Conservation (phyloP, 37 sponge, comb jelly and placozoan genomes). For the Crambe crambe region DNA sequence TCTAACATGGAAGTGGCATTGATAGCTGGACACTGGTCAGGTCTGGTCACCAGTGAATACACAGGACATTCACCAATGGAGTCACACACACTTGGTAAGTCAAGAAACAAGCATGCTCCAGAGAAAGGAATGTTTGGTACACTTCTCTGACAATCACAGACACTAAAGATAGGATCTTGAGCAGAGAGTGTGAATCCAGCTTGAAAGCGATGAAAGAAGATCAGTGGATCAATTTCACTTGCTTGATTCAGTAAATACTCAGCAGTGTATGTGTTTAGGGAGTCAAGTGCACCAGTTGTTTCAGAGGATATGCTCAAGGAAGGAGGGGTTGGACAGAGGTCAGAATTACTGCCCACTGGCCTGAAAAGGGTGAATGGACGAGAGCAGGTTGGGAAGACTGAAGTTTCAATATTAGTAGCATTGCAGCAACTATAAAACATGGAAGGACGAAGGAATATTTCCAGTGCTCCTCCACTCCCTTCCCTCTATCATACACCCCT, state of each 20-base stretch:
- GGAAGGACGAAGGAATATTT: neutral
- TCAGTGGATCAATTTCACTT: neutral
- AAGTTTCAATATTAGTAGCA: neutral
- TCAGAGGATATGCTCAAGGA: neutral
- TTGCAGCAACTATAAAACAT: constrained; percentile 48
- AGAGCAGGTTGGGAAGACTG: constrained; percentile 24
- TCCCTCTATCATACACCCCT: too few species aligned
- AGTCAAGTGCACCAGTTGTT: constrained; percentile 37
- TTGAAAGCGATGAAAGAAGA: constrained; percentile 45
- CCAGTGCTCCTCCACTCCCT: too few species aligned
- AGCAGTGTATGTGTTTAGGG: constrained; percentile 32
- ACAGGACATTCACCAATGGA: too few species aligned
- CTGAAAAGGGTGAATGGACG: too few species aligned
- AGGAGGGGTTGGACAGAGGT: constrained; percentile 73
- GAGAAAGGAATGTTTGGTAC: too few species aligned
- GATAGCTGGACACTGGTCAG: too few species aligned
- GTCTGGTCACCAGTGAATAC: too few species aligned
- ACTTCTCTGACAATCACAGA: constrained; percentile 27
- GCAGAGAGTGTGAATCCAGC: constrained; percentile 41
- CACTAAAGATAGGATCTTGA: constrained; percentile 25
- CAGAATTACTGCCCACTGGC: too few species aligned
- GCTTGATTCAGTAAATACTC: constrained; percentile 53
- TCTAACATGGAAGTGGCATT: too few species aligned
- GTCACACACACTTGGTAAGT: too few species aligned
- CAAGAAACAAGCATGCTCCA: too few species aligned